Percentiles rank a stretch among this genome's conserved stretches.
These are phyloP conservation scores for Strongylocentrotus purpuratus DNA, from an alignment of 35 echinoderm and acorn worm genomes.

Conservation along the genomic window DNA sequence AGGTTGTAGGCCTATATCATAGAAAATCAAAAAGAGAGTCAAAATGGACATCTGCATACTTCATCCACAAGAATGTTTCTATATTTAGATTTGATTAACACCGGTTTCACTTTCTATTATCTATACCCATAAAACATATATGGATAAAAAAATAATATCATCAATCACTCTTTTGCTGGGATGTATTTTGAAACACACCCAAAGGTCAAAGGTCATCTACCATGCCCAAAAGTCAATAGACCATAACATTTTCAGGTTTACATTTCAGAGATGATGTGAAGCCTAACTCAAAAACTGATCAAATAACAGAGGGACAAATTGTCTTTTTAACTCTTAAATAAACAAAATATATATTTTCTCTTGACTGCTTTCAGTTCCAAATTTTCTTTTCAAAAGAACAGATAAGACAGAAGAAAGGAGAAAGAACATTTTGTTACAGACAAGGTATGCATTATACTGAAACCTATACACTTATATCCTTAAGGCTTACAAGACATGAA, in stretches of 20 bases:
- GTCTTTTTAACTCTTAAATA: neutral
- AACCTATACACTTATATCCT: neutral
- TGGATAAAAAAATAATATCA: neutral
- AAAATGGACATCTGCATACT: neutral
- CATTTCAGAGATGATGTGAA: neutral
- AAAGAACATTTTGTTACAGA: neutral
- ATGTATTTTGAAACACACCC: neutral
- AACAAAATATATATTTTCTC: neutral
- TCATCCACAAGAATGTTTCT: neutral
- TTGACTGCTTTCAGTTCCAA: neutral
- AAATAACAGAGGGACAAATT: neutral
- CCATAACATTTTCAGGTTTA: neutral
- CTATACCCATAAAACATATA: neutral
- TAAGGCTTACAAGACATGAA: neutral
- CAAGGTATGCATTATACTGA: neutral
- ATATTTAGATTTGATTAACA: slow-evolving; percentile 14
- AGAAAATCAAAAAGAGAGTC: no score
- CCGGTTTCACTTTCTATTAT: neutral
- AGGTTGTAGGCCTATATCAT: no score
- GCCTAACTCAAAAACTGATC: neutral
- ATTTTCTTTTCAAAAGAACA: neutral
- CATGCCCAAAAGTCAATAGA: neutral
- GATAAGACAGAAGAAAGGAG: neutral
- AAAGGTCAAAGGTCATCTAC: neutral
- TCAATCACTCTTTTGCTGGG: neutral